A percentile compares a stretch with the other conserved stretches of the same genome.
Evolutionary conservation across 1,140 invertebrate species (phyloP).

Genomic region (Drosophila kikkawai): DNA sequence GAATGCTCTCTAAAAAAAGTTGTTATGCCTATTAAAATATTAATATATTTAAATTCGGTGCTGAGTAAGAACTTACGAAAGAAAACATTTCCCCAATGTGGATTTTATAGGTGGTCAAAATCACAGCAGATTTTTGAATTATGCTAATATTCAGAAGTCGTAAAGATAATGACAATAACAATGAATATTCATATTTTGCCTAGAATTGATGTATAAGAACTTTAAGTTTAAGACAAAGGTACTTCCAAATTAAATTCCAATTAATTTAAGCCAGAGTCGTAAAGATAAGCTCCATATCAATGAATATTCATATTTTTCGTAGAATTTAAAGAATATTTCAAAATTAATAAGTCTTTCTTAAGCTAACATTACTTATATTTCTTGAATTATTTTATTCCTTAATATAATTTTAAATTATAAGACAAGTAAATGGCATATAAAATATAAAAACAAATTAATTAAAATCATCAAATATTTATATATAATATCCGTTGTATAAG

Average conservation of each 20-base stretch:
- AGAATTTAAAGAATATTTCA: background rate
- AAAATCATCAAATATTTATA: background rate
- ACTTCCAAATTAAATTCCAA: constrained; percentile 3
- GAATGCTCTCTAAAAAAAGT: constrained; percentile 22
- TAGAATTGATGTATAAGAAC: constrained; percentile 7
- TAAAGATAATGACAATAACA: constrained; percentile 32
- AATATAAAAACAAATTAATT: background rate
- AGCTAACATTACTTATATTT: background rate
- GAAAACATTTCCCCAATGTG: background rate
- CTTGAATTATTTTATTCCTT: background rate
- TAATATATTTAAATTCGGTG: background rate
- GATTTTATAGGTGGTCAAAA: constrained; percentile 9
- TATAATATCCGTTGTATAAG: background rate
- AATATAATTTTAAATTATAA: background rate
- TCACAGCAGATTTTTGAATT: constrained; percentile 12
- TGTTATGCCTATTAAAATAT: constrained; percentile 2
- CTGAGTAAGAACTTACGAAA: background rate
- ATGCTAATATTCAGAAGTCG: constrained; percentile 28
- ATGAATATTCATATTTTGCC: constrained; percentile 24
- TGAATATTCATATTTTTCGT: constrained; percentile 1
- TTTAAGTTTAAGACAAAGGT: background rate
- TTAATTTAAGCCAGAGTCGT: constrained; percentile 7
- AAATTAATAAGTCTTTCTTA: background rate
- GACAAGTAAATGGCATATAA: background rate
- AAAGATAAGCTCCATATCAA: constrained; percentile 16